Evolutionary conservation across 1,140 invertebrate genomes (phyloP).

Genomic region (Drosophila pectinifera): DNA sequence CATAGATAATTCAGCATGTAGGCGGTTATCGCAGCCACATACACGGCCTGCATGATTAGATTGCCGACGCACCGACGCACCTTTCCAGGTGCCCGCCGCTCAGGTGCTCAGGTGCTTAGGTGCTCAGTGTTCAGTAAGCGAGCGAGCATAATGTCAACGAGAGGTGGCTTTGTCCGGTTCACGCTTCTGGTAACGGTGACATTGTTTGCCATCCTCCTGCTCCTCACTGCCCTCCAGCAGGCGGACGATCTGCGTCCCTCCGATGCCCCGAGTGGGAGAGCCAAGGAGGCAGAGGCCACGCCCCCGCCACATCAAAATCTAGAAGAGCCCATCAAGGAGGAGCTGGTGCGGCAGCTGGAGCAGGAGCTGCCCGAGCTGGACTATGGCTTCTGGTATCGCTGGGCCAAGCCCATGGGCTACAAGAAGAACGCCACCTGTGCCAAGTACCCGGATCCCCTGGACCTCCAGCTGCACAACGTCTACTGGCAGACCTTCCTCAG

Average conservation of each 20-base stretch:
- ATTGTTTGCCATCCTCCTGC: conserved; percentile 39
- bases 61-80: conserved; percentile 14
- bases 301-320: conserved; percentile 11
- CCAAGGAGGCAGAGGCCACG: background rate
- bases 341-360: conserved; percentile 52
- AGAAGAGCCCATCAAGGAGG: conserved; percentile 48
- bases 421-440: conserved; percentile 38
- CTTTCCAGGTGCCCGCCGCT: background rate
- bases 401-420: conserved; percentile 44
- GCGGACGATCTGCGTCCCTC: conserved; percentile 4
- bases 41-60: conserved; percentile 31
- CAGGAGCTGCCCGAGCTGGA: conserved; percentile 68
- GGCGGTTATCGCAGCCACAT: conserved; percentile 22
- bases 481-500: conserved; percentile 92
- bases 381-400: conserved; percentile 57
- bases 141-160: conserved; percentile 57
- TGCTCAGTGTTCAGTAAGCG: conserved; percentile 27
- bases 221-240: conserved; percentile 36
- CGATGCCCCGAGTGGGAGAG: too few relatives aligned
- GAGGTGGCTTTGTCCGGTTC: conserved; percentile 45
- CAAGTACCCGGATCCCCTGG: conserved; percentile 52
- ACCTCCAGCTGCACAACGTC: conserved; percentile 73
- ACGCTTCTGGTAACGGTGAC: conserved; percentile 31
- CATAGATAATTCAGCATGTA: conserved; percentile 31
- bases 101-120: background rate